Evolutionary conservation across 92 coral and sea anemone species (phyloP), one percentile per base, ranked within the genome.

Genomic region (Anthopleura xanthogrammica): DNA sequence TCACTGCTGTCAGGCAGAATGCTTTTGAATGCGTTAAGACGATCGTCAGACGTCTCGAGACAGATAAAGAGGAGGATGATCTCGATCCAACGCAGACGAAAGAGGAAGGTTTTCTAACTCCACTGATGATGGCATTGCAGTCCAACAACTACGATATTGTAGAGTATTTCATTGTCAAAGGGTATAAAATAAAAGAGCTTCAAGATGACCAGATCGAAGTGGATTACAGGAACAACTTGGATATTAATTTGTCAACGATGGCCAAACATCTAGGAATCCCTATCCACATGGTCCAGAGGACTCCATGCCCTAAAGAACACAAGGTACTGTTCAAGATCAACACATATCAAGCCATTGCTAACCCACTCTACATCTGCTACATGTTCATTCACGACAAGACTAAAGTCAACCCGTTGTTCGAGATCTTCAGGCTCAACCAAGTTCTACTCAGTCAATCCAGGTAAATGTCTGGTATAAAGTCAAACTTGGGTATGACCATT

Each of bases 1-100:
- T 93, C 55, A 86, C 92, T 7, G 90, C 95, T 2, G 95, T 91
- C 1, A 43, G 88, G 10, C 80, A 84, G 43, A 85, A 90, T 13
- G 80, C 94, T 7, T 79, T 77, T 57, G 90, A 91, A 40, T 86
- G 89, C 19, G 91, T 87, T 12, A 94, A 91, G 48, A 80, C 83
- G 7, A 90, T 89, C 4, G 83, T 70, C 40, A 52, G 64, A 40
- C 64, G 52, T 6, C n/a, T 79, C 36, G 78, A 79, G 12, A 52
- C 76, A 4, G 12, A 65, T 3, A 14, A 50, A 12, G 77, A n/a
- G 22, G 66, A 83, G 24, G 72, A 5, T 36, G 88, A 88, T 60
- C 52, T 85, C 16, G 89, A 93, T 55, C 94, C 94, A 22, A 58
- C 75, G 41, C 86, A 91, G 54, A 76, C 82, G 13, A 86, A 64